Conservation (phyloP, 2,888 invertebrate genomes). For the Drosophila meridiana region DNA sequence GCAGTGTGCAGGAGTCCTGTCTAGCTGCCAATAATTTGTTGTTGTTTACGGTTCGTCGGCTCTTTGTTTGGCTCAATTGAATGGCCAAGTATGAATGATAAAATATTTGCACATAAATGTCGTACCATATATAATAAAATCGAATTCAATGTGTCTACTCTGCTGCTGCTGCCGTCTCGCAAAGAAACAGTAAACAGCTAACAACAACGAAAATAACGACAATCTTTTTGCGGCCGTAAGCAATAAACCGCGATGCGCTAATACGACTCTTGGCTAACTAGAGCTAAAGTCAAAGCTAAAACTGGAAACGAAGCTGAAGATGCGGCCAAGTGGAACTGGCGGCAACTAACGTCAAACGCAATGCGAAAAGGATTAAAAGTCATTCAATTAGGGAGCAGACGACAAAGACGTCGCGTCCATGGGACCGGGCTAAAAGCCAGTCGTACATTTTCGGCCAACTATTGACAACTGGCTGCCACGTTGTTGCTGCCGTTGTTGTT, state of each 20-base stretch:
- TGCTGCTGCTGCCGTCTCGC: conserved; percentile 12
- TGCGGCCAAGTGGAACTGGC: conserved; percentile 58
- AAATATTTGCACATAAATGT: conserved; percentile 82
- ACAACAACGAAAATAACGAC: conserved; percentile 7
- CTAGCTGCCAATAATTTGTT: conserved; percentile 45
- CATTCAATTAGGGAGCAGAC: conserved; percentile 72
- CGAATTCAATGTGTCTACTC: conserved; percentile 71
- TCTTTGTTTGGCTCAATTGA: conserved; percentile 56
- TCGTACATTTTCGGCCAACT: conserved; percentile 29
- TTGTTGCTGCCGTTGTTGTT: conserved; percentile 3
- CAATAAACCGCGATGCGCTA: conserved; percentile 78
- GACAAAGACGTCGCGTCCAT: conserved; percentile 44
- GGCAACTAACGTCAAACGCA: conserved; percentile 78
- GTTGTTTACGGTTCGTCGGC: conserved; percentile 63
- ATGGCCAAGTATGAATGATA: conserved; percentile 74
- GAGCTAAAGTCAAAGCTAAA: conserved; percentile 16
- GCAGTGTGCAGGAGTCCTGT: conserved; percentile 32
- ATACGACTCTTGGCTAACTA: conserved; percentile 47
- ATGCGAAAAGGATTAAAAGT: conserved; percentile 82
- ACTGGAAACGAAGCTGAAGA: conserved; percentile 26
- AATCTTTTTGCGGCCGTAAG: conserved; percentile 57
- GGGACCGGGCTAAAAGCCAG: conserved; percentile 20
- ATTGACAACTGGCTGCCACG: conserved; percentile 36
- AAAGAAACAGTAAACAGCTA: conserved; percentile 15
- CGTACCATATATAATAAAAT: conserved; percentile 76